Evolutionary conservation across 2,113 vertebrate genomes (phyloP).

Genomic region (Halcyon senegalensis): DNA sequence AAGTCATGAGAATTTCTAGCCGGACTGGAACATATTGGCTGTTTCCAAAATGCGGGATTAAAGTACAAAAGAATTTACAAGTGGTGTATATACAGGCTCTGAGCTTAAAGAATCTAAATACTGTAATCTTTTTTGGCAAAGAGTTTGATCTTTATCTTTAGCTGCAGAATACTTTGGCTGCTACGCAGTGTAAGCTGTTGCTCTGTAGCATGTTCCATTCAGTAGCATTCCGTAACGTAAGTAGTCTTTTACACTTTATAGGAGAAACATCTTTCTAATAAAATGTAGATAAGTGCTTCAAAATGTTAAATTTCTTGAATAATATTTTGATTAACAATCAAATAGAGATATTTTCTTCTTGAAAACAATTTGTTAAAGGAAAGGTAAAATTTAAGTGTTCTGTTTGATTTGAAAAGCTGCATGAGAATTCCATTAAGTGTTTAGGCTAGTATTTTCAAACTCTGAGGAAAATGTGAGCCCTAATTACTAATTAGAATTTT

Average conservation of each 20-base stretch:
- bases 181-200: not conserved
- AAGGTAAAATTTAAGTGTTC: not conserved
- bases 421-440: not conserved
- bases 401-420: not conserved
- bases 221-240: not conserved
- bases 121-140: not conserved
- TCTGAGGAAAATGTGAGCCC: not conserved
- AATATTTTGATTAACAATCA: not conserved
- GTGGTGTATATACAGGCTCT: not conserved
- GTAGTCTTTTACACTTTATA: not conserved
- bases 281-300: not conserved
- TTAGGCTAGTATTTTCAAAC: not conserved
- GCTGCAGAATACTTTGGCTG: not conserved
- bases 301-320: not conserved
- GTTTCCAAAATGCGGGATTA: not conserved
- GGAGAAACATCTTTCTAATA: not conserved
- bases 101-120: not conserved
- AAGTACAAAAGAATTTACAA: not conserved
- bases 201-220: not conserved
- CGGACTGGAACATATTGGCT: not conserved
- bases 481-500: not conserved
- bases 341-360: not conserved
- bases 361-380: not conserved
- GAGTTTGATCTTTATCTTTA: not conserved
- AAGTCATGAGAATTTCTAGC: not conserved